Conservation (phyloP, 2,888 invertebrate genomes). For the Troides aeacus region DNA sequence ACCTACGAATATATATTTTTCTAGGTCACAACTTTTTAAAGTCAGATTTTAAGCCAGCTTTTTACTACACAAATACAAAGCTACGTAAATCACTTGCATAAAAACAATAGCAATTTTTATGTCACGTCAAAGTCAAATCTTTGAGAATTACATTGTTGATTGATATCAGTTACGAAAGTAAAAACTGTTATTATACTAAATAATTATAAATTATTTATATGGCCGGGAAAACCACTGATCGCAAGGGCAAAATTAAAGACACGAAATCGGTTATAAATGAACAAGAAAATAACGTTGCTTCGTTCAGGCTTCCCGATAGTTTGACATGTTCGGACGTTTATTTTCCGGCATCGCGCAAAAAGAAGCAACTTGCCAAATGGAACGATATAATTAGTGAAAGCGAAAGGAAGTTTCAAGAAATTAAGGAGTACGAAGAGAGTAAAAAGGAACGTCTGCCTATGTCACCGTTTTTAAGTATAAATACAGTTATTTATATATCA, state of each 20-base stretch:
- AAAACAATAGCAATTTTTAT: background rate
- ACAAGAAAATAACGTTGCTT: constrained; percentile 45
- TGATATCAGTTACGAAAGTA: background rate
- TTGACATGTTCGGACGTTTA: constrained; percentile 66
- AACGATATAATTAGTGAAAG: constrained; percentile 56
- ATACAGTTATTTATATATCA: background rate
- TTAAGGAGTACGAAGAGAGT: constrained; percentile 50
- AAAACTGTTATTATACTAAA: background rate
- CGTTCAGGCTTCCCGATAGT: constrained; percentile 63
- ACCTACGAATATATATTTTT: background rate
- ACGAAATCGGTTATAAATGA: constrained; percentile 43
- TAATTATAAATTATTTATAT: constrained; percentile 37
- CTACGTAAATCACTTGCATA: background rate
- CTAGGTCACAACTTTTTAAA: background rate
- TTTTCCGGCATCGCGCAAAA: constrained; percentile 55
- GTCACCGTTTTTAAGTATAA: constrained; percentile 58
- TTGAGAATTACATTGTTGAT: background rate
- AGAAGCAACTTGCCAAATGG: constrained; percentile 54
- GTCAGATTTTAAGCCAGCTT: background rate
- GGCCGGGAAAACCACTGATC: constrained; percentile 58
- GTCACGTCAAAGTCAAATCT: background rate
- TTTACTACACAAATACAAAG: background rate
- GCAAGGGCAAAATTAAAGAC: constrained; percentile 56
- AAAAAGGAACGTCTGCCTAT: constrained; percentile 46
- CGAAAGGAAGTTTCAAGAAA: constrained; percentile 45